Evolutionary conservation across 1,140 invertebrate species (phyloP).

Genomic region (Drosophila ironensis): DNA sequence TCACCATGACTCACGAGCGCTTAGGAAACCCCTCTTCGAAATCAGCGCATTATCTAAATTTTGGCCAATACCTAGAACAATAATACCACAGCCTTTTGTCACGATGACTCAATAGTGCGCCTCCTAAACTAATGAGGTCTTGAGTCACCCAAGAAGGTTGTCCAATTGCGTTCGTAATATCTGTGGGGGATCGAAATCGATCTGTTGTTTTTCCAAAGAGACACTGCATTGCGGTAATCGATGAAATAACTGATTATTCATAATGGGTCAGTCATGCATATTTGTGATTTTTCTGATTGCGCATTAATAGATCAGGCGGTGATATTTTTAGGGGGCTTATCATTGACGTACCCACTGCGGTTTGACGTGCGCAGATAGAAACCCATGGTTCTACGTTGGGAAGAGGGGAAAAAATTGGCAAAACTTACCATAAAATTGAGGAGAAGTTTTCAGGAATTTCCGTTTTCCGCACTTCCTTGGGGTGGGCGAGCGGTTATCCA

Average conservation of each 20-base stretch:
- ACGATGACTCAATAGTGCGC: conserved; percentile 38
- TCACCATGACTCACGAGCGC: conserved; percentile 31
- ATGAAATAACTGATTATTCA: conserved; percentile 19
- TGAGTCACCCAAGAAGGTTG: conserved; percentile 38
- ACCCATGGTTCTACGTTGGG: background rate
- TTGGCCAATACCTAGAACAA: conserved; percentile 27
- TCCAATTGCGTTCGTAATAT: background rate
- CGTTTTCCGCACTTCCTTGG: background rate
- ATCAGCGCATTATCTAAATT: conserved; percentile 38
- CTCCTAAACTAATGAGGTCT: background rate
- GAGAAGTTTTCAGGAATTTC: background rate
- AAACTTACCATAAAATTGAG: conserved; percentile 10
- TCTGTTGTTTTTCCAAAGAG: background rate
- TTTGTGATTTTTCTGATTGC: conserved; percentile 25
- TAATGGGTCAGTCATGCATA: conserved; percentile 9
- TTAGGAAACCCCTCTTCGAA: conserved; percentile 56
- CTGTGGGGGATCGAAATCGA: background rate
- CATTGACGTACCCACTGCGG: conserved; percentile 16
- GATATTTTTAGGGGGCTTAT: conserved; percentile 13
- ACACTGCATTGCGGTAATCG: conserved; percentile 12
- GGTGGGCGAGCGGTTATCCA: conserved; percentile 11
- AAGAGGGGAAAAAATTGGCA: too few relatives aligned
- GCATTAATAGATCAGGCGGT: conserved; percentile 29
- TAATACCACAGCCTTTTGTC: conserved; percentile 8
- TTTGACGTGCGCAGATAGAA: conserved; percentile 18